Conservation (phyloP, 2,888 invertebrate genomes). For the Patella depressa region DNA sequence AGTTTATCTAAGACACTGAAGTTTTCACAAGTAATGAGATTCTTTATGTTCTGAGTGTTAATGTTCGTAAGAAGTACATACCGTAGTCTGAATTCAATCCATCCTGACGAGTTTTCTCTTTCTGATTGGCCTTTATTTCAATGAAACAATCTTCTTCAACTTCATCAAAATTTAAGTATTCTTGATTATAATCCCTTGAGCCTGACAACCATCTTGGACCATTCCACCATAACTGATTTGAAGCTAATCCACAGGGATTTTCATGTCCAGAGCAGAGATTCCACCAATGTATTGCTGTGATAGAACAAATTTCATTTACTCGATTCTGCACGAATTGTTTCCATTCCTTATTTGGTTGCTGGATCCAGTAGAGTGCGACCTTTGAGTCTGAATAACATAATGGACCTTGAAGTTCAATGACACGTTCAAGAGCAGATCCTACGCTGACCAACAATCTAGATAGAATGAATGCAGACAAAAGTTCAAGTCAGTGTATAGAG, state of each 20-base stretch:
- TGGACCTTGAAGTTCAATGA: neutral
- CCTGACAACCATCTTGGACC: neutral
- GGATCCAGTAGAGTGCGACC: conserved; percentile 3
- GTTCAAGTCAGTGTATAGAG: neutral
- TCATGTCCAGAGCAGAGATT: neutral
- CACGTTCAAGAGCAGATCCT: neutral
- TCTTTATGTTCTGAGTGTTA: too few species aligned
- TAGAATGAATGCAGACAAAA: neutral
- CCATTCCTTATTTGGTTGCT: neutral
- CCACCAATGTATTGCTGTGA: neutral
- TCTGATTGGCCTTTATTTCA: too few species aligned
- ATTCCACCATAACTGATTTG: neutral
- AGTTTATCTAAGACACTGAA: too few species aligned
- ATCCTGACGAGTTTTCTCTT: too few species aligned
- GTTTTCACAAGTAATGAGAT: too few species aligned
- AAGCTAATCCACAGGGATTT: conserved; percentile 5
- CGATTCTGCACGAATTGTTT: neutral
- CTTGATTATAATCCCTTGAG: neutral
- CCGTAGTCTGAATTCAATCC: too few species aligned
- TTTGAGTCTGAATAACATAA: conserved; percentile 1
- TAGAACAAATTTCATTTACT: neutral
- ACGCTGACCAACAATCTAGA: neutral
- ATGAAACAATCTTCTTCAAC: too few species aligned
- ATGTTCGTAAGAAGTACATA: too few species aligned
- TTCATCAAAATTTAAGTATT: too few species aligned